Conservation (phyloP, 2,888 invertebrate genomes). For the Mantis religiosa region DNA sequence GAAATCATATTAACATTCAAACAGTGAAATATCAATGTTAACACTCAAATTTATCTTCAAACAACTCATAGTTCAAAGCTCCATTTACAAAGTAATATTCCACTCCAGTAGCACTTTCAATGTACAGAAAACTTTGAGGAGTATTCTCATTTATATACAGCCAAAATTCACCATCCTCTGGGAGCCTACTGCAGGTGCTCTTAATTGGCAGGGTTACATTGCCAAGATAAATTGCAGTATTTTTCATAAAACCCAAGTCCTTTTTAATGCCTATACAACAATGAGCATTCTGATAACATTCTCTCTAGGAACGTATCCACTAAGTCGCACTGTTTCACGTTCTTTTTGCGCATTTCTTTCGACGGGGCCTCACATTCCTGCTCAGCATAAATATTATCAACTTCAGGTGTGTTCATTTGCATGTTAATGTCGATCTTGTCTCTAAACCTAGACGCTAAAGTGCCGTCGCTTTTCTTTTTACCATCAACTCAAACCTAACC, state of each 20-base stretch:
- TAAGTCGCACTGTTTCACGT: not conserved
- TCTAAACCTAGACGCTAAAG: not conserved
- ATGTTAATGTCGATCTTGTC: not conserved
- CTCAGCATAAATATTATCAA: not conserved
- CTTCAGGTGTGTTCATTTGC: not conserved
- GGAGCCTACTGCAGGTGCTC: not conserved
- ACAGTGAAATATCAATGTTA: not conserved
- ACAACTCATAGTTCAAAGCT: slow-evolving; percentile 5
- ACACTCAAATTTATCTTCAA: slow-evolving; percentile 1
- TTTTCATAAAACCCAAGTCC: not conserved
- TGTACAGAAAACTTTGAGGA: slow-evolving; percentile 6
- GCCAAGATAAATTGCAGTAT: not conserved
- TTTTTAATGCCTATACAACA: not conserved
- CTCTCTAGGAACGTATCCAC: not conserved
- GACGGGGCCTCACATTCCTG: not conserved
- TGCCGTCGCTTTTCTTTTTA: not conserved
- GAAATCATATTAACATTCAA: too few species aligned
- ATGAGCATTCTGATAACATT: not conserved
- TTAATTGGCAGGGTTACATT: not conserved
- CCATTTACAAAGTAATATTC: not conserved
- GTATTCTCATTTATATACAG: slow-evolving; percentile 10
- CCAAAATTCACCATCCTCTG: slow-evolving; percentile 15
- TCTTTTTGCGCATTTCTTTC: not conserved
- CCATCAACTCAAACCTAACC: too few species aligned
- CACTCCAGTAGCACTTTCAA: not conserved